Evolutionary conservation across 2,888 invertebrate species (phyloP).

Genomic region (Hesperia comma): DNA sequence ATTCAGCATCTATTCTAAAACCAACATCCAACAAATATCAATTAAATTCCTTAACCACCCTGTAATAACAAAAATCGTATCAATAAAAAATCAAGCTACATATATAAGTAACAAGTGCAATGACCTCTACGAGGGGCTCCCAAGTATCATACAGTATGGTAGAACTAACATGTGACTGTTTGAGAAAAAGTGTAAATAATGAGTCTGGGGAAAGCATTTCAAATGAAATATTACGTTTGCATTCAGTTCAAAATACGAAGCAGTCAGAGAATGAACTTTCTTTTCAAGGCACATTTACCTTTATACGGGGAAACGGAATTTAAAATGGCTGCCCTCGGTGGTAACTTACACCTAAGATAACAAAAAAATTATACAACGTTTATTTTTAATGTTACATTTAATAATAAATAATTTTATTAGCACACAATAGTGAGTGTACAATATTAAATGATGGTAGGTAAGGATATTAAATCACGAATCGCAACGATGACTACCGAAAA

Average conservation of each 20-base stretch:
- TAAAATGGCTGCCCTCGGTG: neutral
- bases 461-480: too few species aligned
- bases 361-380: neutral
- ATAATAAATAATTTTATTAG: too few species aligned
- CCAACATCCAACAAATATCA: too few species aligned
- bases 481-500: too few species aligned
- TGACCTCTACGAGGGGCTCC: constrained; percentile 10
- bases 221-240: constrained; percentile 28
- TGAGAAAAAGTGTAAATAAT: constrained; percentile 34
- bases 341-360: too few species aligned
- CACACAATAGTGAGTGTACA: too few species aligned
- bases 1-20: too few species aligned
- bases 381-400: too few species aligned
- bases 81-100: constrained; percentile 5
- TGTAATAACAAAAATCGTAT: neutral
- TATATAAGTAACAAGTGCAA: constrained; percentile 2
- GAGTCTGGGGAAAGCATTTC: constrained; percentile 23
- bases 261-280: neutral
- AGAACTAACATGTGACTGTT: constrained; percentile 15
- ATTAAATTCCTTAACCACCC: neutral
- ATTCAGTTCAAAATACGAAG: constrained; percentile 10
- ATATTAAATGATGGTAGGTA: too few species aligned
- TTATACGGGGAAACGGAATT: constrained; percentile 3
- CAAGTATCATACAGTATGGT: constrained; percentile 17
- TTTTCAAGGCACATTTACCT: constrained; percentile 19